phyloP scores from a whole-genome alignment of 2,113 vertebrate genomes.

The Bubalus kerabau region DNA sequence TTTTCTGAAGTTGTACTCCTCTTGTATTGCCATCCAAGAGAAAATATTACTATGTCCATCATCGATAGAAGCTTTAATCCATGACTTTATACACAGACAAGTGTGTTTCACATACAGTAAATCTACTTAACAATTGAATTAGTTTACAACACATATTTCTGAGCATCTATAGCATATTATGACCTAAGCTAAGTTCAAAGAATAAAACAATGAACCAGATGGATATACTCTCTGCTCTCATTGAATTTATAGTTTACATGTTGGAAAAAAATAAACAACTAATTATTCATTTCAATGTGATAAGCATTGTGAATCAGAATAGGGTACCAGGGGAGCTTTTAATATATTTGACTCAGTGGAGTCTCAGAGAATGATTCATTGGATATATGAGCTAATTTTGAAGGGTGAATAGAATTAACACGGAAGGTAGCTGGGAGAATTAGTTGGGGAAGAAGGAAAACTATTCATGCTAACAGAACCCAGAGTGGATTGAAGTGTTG shows the following conservation, averaged over 20 bases:
- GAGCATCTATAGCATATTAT: not conserved
- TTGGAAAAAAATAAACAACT: not conserved
- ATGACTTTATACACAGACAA: not conserved
- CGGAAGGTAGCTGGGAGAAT: not conserved
- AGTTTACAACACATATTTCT: not conserved
- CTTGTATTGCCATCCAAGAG: not conserved
- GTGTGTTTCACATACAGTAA: not conserved
- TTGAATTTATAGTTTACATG: not conserved
- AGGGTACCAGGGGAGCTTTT: not conserved
- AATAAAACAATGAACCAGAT: not conserved
- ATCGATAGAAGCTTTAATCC: not conserved
- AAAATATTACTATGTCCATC: not conserved
- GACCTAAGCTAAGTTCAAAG: not conserved
- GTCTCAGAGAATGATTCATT: not conserved
- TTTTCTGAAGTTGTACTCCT: not conserved
- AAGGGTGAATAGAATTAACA: not conserved
- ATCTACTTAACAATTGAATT: not conserved
- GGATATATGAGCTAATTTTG: not conserved
- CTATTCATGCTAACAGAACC: not conserved
- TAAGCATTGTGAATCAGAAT: not conserved
- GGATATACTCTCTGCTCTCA: not conserved
- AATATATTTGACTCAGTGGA: not conserved
- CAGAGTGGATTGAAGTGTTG: not conserved
- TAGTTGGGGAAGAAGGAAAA: not conserved
- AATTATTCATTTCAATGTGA: not conserved